A percentile compares a stretch with the other conserved stretches of the same genome.
These are phyloP conservation scores for Acrobasis repandana DNA, from an alignment of 2,888 invertebrate genomes.

Conservation along the genomic window DNA sequence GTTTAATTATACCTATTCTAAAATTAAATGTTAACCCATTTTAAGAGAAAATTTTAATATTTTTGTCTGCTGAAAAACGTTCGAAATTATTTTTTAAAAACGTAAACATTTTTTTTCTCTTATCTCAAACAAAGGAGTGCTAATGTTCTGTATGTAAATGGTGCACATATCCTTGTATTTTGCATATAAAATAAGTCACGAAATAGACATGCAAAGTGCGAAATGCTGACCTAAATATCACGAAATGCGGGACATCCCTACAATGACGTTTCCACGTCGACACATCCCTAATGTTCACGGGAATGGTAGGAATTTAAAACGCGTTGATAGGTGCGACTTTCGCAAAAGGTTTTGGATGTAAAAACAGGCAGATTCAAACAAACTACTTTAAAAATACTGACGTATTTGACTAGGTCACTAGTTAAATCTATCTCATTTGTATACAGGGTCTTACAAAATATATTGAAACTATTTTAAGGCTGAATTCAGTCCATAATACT, in stretches of 20 bases:
- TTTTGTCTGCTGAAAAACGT: background rate
- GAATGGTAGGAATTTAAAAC: conserved; percentile 13
- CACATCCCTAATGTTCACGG: conserved; percentile 9
- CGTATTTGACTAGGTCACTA: too few relatives aligned
- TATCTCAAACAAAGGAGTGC: conserved; percentile 21
- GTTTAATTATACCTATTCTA: too few relatives aligned
- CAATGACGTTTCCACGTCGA: conserved; percentile 7
- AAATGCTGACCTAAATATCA: conserved; percentile 7
- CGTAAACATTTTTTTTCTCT: background rate
- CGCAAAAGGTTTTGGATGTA: conserved; percentile 1
- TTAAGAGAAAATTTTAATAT: background rate
- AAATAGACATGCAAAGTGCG: background rate
- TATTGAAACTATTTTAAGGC: too few relatives aligned
- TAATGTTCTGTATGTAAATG: conserved; percentile 1
- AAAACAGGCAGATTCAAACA: background rate
- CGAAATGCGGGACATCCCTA: conserved; percentile 4
- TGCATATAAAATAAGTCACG: conserved; percentile 5
- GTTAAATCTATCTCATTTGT: too few relatives aligned
- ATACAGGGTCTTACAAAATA: too few relatives aligned
- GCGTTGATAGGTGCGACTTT: conserved; percentile 37
- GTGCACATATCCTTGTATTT: background rate
- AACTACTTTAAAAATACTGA: too few relatives aligned
- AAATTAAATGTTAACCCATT: too few relatives aligned
- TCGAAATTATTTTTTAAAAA: background rate
- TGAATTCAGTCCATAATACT: too few relatives aligned